phyloP scores from a whole-genome alignment of 1,140 invertebrate species.

The Drosophila nannoptera region DNA sequence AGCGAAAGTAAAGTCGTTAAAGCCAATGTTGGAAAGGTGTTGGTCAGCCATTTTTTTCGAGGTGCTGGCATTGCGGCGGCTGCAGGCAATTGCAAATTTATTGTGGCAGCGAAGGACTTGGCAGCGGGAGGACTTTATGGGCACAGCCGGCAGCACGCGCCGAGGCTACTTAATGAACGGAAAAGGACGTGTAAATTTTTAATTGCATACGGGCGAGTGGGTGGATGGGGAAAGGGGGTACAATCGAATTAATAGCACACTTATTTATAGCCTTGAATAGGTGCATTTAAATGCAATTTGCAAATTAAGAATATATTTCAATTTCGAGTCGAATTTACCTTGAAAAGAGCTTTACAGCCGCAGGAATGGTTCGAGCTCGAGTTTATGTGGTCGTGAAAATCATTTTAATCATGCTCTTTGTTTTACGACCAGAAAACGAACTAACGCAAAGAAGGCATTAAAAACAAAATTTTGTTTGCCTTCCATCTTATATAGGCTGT shows the following conservation, averaged over 20 bases:
- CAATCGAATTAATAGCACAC: slow-evolving; percentile 40
- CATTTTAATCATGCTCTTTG: slow-evolving; percentile 44
- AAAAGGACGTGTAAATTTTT: slow-evolving; percentile 37
- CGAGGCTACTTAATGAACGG: slow-evolving; percentile 36
- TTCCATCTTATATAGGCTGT: slow-evolving; percentile 21
- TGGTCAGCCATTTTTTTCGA: slow-evolving; percentile 8
- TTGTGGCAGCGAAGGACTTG: background rate
- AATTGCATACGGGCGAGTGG: slow-evolving; percentile 23
- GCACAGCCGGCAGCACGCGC: background rate
- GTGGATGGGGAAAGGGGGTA: background rate
- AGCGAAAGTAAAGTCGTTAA: slow-evolving; percentile 49
- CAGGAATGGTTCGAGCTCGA: background rate
- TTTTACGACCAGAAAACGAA: slow-evolving; percentile 35
- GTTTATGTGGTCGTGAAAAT: slow-evolving; percentile 2
- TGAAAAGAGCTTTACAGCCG: background rate
- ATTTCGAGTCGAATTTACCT: background rate
- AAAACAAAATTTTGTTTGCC: background rate
- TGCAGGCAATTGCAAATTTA: slow-evolving; percentile 33
- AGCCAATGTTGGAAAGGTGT: slow-evolving; percentile 25
- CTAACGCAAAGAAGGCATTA: slow-evolving; percentile 33
- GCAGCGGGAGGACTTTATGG: background rate
- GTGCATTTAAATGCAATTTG: slow-evolving; percentile 29
- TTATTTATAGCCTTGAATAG: slow-evolving; percentile 31
- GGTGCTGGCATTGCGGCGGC: background rate
- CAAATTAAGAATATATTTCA: background rate